These are phyloP conservation scores for Chitala chitala DNA, from an alignment of 2,113 vertebrate genomes.

Conservation along the genomic window DNA sequence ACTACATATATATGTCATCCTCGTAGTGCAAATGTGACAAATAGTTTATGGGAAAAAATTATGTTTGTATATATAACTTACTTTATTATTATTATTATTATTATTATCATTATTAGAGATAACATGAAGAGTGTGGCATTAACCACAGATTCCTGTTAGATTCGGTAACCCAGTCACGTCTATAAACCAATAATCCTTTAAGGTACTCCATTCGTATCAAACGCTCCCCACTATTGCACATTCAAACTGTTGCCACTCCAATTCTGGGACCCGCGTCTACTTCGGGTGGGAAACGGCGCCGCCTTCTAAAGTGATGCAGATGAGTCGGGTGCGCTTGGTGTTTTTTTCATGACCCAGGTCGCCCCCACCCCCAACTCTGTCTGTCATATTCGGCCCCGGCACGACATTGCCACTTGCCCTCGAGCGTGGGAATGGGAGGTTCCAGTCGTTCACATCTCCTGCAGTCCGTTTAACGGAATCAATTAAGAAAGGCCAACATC, in stretches of 20 bases:
- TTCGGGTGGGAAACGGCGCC: slow-evolving; percentile 75
- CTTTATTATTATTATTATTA: too few species aligned
- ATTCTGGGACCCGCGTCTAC: slow-evolving; percentile 55
- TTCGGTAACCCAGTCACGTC: slow-evolving; percentile 17
- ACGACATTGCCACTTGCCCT: slow-evolving; percentile 84
- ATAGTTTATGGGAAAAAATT: too few species aligned
- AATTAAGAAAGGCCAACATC: slow-evolving; percentile 84
- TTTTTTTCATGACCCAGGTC: slow-evolving; percentile 77
- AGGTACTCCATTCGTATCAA: slow-evolving; percentile 2
- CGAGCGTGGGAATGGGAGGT: slow-evolving; percentile 96
- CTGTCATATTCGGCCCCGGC: slow-evolving; percentile 79
- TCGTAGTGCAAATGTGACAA: too few species aligned
- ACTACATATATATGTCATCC: too few species aligned
- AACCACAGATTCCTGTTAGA: neutral
- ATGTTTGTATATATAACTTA: too few species aligned
- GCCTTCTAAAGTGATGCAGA: slow-evolving; percentile 88
- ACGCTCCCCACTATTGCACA: slow-evolving; percentile 40
- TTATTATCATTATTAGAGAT: neutral
- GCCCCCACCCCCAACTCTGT: slow-evolving; percentile 67
- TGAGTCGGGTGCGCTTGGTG: slow-evolving; percentile 87
- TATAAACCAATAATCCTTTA: neutral
- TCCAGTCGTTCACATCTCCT: slow-evolving; percentile 96
- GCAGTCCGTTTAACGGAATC: slow-evolving; percentile 91
- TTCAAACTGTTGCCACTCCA: slow-evolving; percentile 60
- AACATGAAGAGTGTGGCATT: neutral